phyloP scores from a whole-genome alignment of 2,113 vertebrate species.

The Hassar affinis region DNA sequence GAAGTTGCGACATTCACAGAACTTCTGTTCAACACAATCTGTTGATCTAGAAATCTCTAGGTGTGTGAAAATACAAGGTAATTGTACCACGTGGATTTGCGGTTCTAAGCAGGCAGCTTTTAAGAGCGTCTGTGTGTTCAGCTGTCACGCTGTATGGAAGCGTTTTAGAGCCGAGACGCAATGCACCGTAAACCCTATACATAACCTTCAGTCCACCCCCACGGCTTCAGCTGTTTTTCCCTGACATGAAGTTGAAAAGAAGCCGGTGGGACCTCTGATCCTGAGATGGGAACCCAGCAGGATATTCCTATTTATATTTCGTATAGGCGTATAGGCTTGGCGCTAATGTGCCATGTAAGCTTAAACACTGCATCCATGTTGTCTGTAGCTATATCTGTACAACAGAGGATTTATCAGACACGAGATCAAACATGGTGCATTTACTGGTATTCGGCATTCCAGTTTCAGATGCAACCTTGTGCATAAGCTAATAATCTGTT shows the following conservation, averaged over 20 bases:
- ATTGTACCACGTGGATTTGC: neutral
- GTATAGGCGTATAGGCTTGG: neutral
- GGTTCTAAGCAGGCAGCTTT: neutral
- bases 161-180: neutral
- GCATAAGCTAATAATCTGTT: no score
- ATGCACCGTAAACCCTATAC: conserved; percentile 13
- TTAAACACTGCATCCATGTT: conserved; percentile 1
- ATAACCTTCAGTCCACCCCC: conserved; percentile 25
- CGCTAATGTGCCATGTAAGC: conserved; percentile 26
- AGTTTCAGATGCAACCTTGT: neutral
- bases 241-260: conserved; percentile 57
- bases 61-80: neutral
- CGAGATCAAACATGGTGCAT: conserved; percentile 14
- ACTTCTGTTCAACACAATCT: no score
- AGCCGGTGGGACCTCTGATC: conserved; percentile 29
- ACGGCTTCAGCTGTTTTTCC: conserved; percentile 54
- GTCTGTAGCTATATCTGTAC: conserved; percentile 14
- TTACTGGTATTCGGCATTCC: conserved; percentile 27
- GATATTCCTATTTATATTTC: conserved; percentile 21
- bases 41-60: no score
- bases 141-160: conserved; percentile 52
- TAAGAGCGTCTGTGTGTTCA: conserved; percentile 49
- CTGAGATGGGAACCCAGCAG: conserved; percentile 36
- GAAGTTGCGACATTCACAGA: no score
- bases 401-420: neutral